Conservation (phyloP, 1,140 invertebrate genomes). For the Homalodisca vitripennis region DNA sequence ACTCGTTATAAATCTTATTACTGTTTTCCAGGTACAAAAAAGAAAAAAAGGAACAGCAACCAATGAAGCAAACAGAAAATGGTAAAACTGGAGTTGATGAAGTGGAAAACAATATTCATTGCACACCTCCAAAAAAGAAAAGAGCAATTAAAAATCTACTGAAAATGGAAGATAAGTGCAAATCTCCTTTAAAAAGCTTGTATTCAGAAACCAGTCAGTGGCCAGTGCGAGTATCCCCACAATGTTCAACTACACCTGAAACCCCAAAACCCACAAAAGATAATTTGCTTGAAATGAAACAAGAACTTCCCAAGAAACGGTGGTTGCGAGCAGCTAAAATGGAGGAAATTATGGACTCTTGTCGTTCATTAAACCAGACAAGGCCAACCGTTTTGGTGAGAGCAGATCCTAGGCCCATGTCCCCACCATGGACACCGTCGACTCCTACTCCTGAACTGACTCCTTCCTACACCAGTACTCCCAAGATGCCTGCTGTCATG, state of each 20-base stretch:
- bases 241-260: too few relatives aligned
- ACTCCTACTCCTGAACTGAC: not conserved
- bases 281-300: not conserved
- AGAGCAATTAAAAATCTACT: not conserved
- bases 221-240: not conserved
- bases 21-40: not conserved
- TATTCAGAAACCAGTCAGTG: not conserved
- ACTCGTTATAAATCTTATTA: too few relatives aligned
- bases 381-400: not conserved
- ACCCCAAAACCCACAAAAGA: not conserved
- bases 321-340: not conserved
- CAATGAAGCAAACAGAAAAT: not conserved
- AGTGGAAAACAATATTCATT: constrained; percentile 12
- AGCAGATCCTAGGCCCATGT: not conserved
- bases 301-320: not conserved
- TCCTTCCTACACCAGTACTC: not conserved
- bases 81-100: not conserved
- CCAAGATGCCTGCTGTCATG: not conserved
- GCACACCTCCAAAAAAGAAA: not conserved
- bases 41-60: constrained; percentile 7
- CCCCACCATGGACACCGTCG: not conserved
- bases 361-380: not conserved
- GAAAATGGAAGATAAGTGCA: not conserved
- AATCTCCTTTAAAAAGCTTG: too few relatives aligned
- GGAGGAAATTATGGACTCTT: constrained; percentile 1